phyloP scores from a whole-genome alignment of 2,113 vertebrate genomes.

The Chloropsis cyanopogon region DNA sequence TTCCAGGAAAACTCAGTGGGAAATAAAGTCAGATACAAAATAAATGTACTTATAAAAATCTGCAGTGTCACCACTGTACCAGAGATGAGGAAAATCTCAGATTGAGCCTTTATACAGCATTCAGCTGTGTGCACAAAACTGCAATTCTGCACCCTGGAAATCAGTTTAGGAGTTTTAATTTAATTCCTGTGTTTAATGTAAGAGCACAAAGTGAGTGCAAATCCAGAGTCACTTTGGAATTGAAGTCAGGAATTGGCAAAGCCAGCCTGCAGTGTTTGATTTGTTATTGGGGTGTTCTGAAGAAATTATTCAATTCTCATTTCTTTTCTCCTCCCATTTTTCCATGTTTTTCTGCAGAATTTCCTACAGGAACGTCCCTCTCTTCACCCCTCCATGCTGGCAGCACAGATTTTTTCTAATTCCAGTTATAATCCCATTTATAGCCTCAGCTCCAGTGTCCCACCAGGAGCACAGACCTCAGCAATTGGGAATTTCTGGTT shows the following conservation, averaged over 20 bases:
- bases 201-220: neutral
- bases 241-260: neutral
- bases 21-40: neutral
- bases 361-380: neutral
- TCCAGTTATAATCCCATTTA: neutral
- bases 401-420: neutral
- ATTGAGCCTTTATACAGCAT: neutral
- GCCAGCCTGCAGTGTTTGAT: neutral
- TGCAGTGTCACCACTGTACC: neutral
- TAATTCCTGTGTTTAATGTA: neutral
- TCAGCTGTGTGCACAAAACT: neutral
- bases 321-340: neutral
- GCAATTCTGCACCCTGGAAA: slow-evolving; percentile 7
- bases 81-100: neutral
- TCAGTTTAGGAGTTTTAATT: neutral
- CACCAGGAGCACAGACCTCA: neutral
- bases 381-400: neutral
- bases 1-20: neutral
- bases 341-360: neutral
- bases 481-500: neutral
- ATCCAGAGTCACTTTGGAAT: neutral
- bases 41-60: neutral
- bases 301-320: neutral
- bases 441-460: neutral
- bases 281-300: neutral